Conservation (phyloP, 2,888 invertebrate genomes). For the Microchrysa polita region DNA sequence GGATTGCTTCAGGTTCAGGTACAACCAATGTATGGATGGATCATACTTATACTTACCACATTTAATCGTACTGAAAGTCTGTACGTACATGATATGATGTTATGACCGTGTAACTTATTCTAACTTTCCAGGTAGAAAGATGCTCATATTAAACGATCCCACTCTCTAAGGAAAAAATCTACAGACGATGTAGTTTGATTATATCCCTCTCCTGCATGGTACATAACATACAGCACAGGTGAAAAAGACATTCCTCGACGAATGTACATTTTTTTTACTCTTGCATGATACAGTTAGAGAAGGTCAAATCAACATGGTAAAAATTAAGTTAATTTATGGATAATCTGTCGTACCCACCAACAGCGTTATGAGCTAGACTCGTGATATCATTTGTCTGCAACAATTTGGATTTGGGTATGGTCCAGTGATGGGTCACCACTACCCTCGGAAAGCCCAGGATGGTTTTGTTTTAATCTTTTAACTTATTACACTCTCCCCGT, state of each 20-base stretch:
- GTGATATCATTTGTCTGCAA: neutral
- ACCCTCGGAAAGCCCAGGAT: too few species aligned
- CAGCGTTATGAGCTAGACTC: too few species aligned
- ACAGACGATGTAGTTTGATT: neutral
- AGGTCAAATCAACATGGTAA: slow-evolving; percentile 13
- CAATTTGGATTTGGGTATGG: neutral
- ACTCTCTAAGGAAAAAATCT: too few species aligned
- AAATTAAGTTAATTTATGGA: slow-evolving; percentile 43
- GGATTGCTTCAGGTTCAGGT: too few species aligned
- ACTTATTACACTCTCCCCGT: too few species aligned
- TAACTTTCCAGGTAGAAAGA: neutral
- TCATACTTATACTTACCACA: too few species aligned
- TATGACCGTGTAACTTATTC: too few species aligned
- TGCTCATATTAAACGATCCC: neutral
- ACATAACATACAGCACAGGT: slow-evolving; percentile 21
- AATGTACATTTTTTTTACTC: slow-evolving; percentile 2
- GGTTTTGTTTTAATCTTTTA: too few species aligned
- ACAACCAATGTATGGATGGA: too few species aligned
- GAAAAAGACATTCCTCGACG: slow-evolving; percentile 8
- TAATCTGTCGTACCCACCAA: slow-evolving; percentile 25
- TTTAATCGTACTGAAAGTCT: too few species aligned
- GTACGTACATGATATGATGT: too few species aligned
- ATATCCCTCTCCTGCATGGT: neutral
- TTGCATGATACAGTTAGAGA: slow-evolving; percentile 23
- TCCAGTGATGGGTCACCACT: too few species aligned